phyloP scores from a whole-genome alignment of 2,797 vertebrate species.

The Florisuga fusca region DNA sequence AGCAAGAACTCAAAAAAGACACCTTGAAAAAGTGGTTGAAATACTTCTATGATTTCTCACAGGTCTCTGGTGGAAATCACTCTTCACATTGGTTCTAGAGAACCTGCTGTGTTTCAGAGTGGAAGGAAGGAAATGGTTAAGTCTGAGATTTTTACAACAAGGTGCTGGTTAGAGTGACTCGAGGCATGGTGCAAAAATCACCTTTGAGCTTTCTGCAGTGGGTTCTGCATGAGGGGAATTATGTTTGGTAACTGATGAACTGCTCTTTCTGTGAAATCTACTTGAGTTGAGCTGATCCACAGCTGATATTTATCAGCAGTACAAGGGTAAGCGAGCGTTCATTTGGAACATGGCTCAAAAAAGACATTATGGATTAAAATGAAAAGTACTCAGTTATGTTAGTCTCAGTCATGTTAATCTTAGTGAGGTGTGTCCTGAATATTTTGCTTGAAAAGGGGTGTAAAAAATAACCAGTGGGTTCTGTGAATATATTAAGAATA shows the following conservation, averaged over 20 bases:
- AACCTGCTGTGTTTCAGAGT: not conserved
- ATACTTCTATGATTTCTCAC: not conserved
- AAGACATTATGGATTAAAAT: not conserved
- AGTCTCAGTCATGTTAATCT: not conserved
- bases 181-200: not conserved
- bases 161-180: not conserved
- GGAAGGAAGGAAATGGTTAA: rapidly evolving
- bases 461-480: not conserved
- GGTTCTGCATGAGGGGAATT: not conserved
- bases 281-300: not conserved
- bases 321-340: rapidly evolving
- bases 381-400: not conserved
- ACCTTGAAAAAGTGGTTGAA: not conserved
- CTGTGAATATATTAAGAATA: not conserved
- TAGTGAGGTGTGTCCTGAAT: not conserved
- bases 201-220: not conserved
- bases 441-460: not conserved
- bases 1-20: not conserved
- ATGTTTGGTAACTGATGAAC: not conserved
- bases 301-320: not conserved
- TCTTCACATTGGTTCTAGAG: not conserved
- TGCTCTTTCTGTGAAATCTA: not conserved
- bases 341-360: not conserved
- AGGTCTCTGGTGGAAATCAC: not conserved
- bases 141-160: not conserved